A percentile compares a stretch with the other conserved stretches of the same genome.
Evolutionary conservation across 2,797 vertebrate species (phyloP).

Genomic region (Paratrypauchen microcephalus): DNA sequence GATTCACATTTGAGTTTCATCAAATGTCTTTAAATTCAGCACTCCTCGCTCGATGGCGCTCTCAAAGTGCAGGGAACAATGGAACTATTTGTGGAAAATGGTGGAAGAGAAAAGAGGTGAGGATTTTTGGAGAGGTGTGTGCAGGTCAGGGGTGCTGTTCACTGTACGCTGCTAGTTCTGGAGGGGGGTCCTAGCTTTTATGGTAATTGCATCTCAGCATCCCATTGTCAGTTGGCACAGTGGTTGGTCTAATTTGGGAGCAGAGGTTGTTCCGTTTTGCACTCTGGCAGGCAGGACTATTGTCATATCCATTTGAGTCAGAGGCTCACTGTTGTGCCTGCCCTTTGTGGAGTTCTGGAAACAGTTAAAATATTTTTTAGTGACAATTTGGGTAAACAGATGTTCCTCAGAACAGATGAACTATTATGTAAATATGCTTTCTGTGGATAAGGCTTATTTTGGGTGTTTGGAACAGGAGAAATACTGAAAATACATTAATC

Average conservation of each 20-base stretch:
- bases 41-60: constrained; percentile 27
- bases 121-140: constrained; percentile 40
- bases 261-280: constrained; percentile 56
- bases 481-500: background rate
- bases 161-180: constrained; percentile 27
- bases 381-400: constrained; percentile 39
- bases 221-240: constrained; percentile 63
- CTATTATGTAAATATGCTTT: constrained; percentile 11
- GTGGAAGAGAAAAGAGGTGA: constrained; percentile 40
- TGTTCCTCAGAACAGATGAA: constrained; percentile 4
- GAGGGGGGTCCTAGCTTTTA: constrained; percentile 61
- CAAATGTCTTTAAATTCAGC: constrained; percentile 64
- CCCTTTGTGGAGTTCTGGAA: constrained; percentile 44
- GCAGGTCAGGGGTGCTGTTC: constrained; percentile 45
- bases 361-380: constrained; percentile 23
- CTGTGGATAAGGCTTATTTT: background rate
- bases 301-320: constrained; percentile 49
- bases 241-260: constrained; percentile 64
- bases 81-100: constrained; percentile 51
- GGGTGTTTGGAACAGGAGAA: background rate
- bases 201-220: constrained; percentile 73
- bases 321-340: constrained; percentile 36
- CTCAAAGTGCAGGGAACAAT: constrained; percentile 53
- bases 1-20: constrained; percentile 59
- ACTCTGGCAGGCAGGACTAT: constrained; percentile 46